Base-by-base conservation (phyloP, 2,797 vertebrate genomes). In the Mormyrus proboscirostris region DNA sequence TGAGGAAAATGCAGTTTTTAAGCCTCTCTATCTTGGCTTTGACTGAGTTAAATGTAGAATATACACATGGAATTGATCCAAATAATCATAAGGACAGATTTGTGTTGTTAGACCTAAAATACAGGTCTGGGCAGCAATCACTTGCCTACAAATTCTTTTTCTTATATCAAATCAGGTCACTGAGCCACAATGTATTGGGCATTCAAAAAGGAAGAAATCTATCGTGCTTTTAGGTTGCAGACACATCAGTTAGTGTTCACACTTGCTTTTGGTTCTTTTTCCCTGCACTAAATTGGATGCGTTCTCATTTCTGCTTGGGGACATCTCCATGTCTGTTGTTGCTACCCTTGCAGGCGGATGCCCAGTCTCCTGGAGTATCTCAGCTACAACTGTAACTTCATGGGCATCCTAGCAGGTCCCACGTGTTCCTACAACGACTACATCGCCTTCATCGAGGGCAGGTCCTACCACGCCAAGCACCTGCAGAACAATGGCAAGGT, bases 311-410 rank as follows among this genome's bases (percentile, higher is more conserved):
- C 41, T 12, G 19, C 73, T 19, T 82, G 14, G 33, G 19, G 76
- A 82, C n/a, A n/a, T n/a, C 38, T n/a, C 41, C 41, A 2, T 82
- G 16, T 44, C 76, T 16, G 29, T 38, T 73, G 29, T 83, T 44
- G 44, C 95, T 94, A 94, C 89, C 89, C 90, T 93, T 96, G 29
- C 94, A 99, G 98, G 95, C 96, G 97, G 92, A 97, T 98, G 97
- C 98, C 98, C 91, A 98, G 97, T 93, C 96, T 97, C 57, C 95
- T 99, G 94, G 97, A 99, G 93, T 98, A 98, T 93, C 95, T 98
- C 93, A 98, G 98, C 93, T 99, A 99, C 94, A 98, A 95, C 95
- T 99, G 97, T 94, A 98, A 98, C 97, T 99, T 99, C 96, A 96
- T 99, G 97, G 97, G 97, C 87, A 98, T 99, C 94, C 96, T 99